Conservation (phyloP, 2,113 vertebrate genomes). For the Eublepharis macularius region DNA sequence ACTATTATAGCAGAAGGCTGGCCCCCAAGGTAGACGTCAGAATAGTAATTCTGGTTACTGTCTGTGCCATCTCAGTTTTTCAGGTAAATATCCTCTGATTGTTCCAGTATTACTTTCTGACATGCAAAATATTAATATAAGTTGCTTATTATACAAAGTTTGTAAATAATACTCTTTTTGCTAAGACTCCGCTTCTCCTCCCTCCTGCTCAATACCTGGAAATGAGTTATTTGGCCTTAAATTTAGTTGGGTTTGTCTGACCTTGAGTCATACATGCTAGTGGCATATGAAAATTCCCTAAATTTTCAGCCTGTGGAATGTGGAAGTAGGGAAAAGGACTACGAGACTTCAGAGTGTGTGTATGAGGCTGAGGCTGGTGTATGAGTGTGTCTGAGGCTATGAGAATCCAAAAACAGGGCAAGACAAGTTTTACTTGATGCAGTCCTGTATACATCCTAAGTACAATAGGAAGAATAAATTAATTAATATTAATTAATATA, state of each 20-base stretch:
- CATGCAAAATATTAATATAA: background rate
- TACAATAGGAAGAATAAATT: background rate
- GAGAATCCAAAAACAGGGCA: background rate
- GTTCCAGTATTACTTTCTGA: background rate
- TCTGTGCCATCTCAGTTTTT: slow-evolving; percentile 91
- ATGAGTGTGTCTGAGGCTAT: too few relatives aligned
- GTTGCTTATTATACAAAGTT: background rate
- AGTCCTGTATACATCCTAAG: background rate
- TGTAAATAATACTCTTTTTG: accelerated
- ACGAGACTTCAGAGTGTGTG: background rate
- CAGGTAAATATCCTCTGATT: slow-evolving; percentile 77
- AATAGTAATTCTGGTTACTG: slow-evolving; percentile 89
- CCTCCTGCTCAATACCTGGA: background rate
- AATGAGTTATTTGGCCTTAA: background rate
- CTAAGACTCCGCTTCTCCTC: background rate
- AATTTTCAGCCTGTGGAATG: background rate
- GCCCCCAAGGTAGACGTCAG: slow-evolving; percentile 93
- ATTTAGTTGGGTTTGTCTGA: background rate
- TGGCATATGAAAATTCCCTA: background rate
- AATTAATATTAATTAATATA: background rate
- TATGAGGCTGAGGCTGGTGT: too few relatives aligned
- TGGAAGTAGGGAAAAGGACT: background rate
- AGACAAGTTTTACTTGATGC: background rate
- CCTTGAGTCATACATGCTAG: background rate
- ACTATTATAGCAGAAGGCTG: slow-evolving; percentile 90